Conservation (phyloP, 2,113 vertebrate species). For the Numenius arquata region DNA sequence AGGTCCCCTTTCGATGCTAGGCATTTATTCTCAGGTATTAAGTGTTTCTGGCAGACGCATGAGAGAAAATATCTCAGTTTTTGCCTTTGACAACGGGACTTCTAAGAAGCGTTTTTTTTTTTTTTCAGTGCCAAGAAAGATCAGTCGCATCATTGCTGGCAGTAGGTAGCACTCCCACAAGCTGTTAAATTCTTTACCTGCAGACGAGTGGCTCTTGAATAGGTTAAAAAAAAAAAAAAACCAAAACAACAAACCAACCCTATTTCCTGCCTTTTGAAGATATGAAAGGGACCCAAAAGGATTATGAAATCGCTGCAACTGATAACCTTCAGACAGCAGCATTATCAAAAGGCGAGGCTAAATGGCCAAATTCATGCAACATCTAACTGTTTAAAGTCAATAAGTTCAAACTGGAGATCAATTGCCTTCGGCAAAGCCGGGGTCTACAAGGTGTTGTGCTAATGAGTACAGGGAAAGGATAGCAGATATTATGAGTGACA, state of each 20-base stretch:
- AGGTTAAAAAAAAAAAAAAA: not conserved
- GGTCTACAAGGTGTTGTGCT: not conserved
- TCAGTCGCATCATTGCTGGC: constrained; percentile 25
- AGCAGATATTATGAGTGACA: not conserved
- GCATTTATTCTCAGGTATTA: not conserved
- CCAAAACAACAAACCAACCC: no score
- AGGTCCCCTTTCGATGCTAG: not conserved
- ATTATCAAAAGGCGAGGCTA: not conserved
- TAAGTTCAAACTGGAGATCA: not conserved
- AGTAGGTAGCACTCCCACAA: constrained; percentile 18
- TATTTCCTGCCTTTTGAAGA: constrained; percentile 39
- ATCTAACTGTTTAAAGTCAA: not conserved
- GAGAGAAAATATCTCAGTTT: constrained; percentile 4
- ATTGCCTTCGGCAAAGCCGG: not conserved
- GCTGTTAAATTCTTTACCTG: constrained; percentile 58
- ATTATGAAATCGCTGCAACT: not conserved
- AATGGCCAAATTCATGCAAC: not conserved
- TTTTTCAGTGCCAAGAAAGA: constrained; percentile 36
- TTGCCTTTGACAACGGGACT: not conserved
- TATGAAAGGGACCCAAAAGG: not conserved
- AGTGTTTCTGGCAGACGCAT: not conserved
- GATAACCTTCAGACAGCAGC: not conserved
- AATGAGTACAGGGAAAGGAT: not conserved
- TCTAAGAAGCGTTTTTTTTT: constrained; percentile 18
- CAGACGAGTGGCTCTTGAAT: not conserved